Evolutionary conservation across 2,888 invertebrate species (phyloP).

Genomic region (Dicranocentrus wangi): DNA sequence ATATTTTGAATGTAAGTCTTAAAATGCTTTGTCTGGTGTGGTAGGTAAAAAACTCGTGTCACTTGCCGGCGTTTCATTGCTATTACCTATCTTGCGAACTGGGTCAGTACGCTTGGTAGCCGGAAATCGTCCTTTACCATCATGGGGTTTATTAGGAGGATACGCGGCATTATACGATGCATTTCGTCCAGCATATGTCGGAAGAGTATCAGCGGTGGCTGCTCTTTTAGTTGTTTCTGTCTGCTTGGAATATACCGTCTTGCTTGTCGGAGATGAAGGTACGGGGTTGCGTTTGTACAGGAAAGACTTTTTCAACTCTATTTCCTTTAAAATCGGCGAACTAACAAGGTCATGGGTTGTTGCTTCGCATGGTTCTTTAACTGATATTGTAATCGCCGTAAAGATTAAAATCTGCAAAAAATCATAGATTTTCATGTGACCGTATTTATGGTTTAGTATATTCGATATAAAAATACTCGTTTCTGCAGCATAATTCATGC

Average conservation of each 20-base stretch:
- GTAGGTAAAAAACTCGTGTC: constrained; percentile 69
- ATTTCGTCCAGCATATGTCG: background rate
- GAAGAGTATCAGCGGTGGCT: background rate
- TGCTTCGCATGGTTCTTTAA: no score
- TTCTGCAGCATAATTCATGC: no score
- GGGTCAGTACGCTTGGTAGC: background rate
- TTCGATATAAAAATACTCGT: no score
- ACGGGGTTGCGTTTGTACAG: constrained; percentile 11
- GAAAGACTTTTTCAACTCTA: constrained; percentile 38
- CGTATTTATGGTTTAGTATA: no score
- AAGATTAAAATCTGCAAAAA: no score
- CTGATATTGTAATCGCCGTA: no score
- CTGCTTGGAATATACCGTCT: background rate
- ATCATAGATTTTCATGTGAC: no score
- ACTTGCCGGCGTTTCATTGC: constrained; percentile 58
- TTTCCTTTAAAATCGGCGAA: constrained; percentile 45
- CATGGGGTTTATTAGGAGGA: background rate
- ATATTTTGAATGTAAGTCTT: constrained; percentile 65
- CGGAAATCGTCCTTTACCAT: background rate
- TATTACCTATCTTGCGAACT: background rate
- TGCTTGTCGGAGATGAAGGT: no score
- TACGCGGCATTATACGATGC: background rate
- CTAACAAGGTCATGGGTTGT: constrained; percentile 11
- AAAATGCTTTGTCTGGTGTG: constrained; percentile 70
- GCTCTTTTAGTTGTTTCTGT: background rate